Percentiles rank a stretch among this genome's conserved stretches.
Evolutionary conservation across 2,888 invertebrate species (phyloP).

Genomic region (Drosophila sordidapex): DNA sequence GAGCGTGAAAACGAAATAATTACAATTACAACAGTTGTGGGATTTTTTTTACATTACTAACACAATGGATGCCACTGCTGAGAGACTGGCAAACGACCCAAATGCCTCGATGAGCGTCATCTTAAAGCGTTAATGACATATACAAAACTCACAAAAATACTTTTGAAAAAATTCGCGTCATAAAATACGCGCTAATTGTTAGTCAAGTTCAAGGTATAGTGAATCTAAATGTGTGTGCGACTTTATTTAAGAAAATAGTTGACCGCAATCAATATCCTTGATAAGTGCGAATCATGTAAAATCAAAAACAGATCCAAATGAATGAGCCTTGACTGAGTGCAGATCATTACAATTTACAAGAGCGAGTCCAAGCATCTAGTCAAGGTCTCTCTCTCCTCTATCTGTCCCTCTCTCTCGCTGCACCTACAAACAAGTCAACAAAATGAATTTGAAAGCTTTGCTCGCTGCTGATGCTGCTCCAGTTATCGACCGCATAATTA

Average conservation of each 20-base stretch:
- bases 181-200: slow-evolving; percentile 55
- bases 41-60: slow-evolving; percentile 9
- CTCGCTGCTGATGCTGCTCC: slow-evolving; percentile 44
- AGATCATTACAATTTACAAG: slow-evolving; percentile 24
- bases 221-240: slow-evolving; percentile 14
- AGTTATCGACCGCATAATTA: slow-evolving; percentile 66
- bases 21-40: slow-evolving; percentile 53
- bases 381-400: slow-evolving; percentile 5
- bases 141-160: slow-evolving; percentile 6
- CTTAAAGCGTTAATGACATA: slow-evolving; percentile 45
- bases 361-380: slow-evolving; percentile 9
- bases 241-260: not conserved
- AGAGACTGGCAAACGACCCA: slow-evolving; percentile 28
- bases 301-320: slow-evolving; percentile 1
- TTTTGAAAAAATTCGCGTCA: slow-evolving; percentile 30
- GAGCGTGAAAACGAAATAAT: slow-evolving; percentile 35
- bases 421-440: slow-evolving; percentile 30
- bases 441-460: slow-evolving; percentile 65
- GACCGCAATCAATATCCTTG: slow-evolving; percentile 40
- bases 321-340: slow-evolving; percentile 18
- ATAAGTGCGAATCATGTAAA: slow-evolving; percentile 1
- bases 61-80: slow-evolving; percentile 11
- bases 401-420: slow-evolving; percentile 7
- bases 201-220: slow-evolving; percentile 63
- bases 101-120: slow-evolving; percentile 37